Base-by-base conservation (phyloP, 2,113 vertebrate species). In the Malurus alboscapulatus region DNA sequence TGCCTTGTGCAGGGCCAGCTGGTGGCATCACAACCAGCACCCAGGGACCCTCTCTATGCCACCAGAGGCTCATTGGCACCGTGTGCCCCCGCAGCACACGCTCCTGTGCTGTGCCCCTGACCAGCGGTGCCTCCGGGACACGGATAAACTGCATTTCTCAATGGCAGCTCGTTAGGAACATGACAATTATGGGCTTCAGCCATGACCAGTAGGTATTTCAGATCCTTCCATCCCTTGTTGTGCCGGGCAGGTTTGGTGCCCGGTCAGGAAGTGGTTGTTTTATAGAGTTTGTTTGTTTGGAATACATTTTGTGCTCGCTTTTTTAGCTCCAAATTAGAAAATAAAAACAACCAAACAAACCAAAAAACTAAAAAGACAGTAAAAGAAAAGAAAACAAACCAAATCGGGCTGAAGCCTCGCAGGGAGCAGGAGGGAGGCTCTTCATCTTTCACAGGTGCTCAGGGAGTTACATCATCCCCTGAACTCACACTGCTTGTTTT, bases 281-380 rank as follows among this genome's bases (percentile, higher is more conserved):
- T 61, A 54, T 10, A 65, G 36, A 75, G 44, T 77, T 72, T 45
- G 55, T 47, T 26, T 30, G 61, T 85, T 57, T 94, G 81, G 47
- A 95, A 95, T 96, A 95, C 94, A 96, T 96, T 96, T 96, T 96
- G 95, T 96, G 96, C 94, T 93, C 59, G 17, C 32, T 87, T 76
- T 83, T 36, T 40, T 83, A 51, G 74, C n/a, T 90, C 48, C 57
- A 86, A 77, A 73, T 38, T 20, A 12, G 92, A 75, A 81, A 69
- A n/a, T 14, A 17, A 51, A 25, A 11, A 25, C 32, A 30, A n/a
- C 11, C 24, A 30, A 62, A 51, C 1, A 22, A 48, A 84, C n/a
- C 1, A 21, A 80, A 57, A 82, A 80, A 29, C 9, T 10, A 67
- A 67, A 69, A 25, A 30, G 17, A 54, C 9, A 27, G 65, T 5